Evolutionary conservation across 2,113 vertebrate species (phyloP).

Genomic region (Antennarius striatus): DNA sequence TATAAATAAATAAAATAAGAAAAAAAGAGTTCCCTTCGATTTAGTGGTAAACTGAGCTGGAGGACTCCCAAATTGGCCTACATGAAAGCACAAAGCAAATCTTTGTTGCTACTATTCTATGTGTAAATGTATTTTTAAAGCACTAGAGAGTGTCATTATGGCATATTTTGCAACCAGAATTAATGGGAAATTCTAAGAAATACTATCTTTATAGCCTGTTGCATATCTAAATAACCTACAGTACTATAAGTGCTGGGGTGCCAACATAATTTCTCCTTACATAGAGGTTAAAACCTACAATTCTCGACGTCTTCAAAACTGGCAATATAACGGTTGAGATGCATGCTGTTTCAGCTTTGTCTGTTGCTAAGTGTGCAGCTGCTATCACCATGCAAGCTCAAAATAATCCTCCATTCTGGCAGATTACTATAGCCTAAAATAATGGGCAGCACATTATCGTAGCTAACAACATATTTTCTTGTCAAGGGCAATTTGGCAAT

Average conservation of each 20-base stretch:
- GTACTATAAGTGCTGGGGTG: not conserved
- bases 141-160: too few relatives aligned
- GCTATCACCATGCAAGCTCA: conserved; percentile 58
- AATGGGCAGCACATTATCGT: conserved; percentile 70
- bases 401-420: conserved; percentile 70
- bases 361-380: conserved; percentile 72
- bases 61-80: not conserved
- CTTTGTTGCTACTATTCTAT: conserved; percentile 9
- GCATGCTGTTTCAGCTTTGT: conserved; percentile 57
- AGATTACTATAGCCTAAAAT: conserved; percentile 63
- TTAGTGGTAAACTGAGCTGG: too few relatives aligned
- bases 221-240: conserved; percentile 39
- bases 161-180: conserved; percentile 20
- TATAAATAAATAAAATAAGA: too few relatives aligned
- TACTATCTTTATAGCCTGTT: conserved; percentile 18
- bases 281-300: conserved; percentile 55
- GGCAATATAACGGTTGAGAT: conserved; percentile 63
- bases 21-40: too few relatives aligned
- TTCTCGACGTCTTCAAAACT: conserved; percentile 58
- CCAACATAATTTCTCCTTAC: conserved; percentile 47
- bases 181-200: conserved; percentile 29
- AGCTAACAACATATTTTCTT: conserved; percentile 76
- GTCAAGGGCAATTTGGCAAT: conserved; percentile 78
- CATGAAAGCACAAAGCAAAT: conserved; percentile 46
- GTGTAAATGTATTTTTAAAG: too few relatives aligned